Evolutionary conservation across 1,140 invertebrate species (phyloP), one percentile per base, ranked within the genome.

Genomic region (Pygmarrhopalites habei): DNA sequence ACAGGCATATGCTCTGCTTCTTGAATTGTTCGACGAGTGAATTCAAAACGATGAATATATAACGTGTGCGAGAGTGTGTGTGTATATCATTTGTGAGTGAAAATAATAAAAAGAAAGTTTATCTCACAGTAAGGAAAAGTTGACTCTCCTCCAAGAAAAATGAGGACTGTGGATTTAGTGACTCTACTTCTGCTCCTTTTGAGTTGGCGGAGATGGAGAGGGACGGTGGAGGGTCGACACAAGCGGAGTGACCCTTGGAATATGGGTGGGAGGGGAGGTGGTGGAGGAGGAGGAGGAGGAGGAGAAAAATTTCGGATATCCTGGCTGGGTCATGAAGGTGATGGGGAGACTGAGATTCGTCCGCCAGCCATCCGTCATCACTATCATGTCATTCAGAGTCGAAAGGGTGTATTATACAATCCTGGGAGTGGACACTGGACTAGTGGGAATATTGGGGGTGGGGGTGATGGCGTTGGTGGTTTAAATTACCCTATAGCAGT

Each of bases 91-190:
- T n/a, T n/a, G n/a, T n/a, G n/a, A n/a, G n/a, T n/a, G n/a, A n/a
- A n/a, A n/a, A n/a, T n/a, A n/a, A n/a, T n/a, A n/a, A n/a, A n/a
- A n/a, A n/a, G n/a, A n/a, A n/a, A n/a, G n/a, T n/a, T n/a, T n/a
- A n/a, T n/a, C n/a, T n/a, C n/a, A n/a, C n/a, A n/a, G n/a, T n/a
- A n/a, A n/a, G n/a, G n/a, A n/a, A n/a, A n/a, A n/a, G n/a, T n/a
- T n/a, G n/a, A n/a, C n/a, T n/a, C n/a, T n/a, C n/a, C n/a, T n/a
- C n/a, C n/a, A 35, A 35, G 23, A 23, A 56, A 4, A 10, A 56
- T 56, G 53, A 56, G 35, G 23, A 32, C n/a, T 25, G 26, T 56
- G 15, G 53, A 56, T 39, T 14, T 56, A 3, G 7, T 56, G 7
- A 56, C 30, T 21, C 23, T 56, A 10, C 15, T 56, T 2, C 23